Percentiles rank a stretch among this genome's conserved stretches.
phyloP scores from a whole-genome alignment of 2,888 invertebrate species.

The Euplexia lucipara region DNA sequence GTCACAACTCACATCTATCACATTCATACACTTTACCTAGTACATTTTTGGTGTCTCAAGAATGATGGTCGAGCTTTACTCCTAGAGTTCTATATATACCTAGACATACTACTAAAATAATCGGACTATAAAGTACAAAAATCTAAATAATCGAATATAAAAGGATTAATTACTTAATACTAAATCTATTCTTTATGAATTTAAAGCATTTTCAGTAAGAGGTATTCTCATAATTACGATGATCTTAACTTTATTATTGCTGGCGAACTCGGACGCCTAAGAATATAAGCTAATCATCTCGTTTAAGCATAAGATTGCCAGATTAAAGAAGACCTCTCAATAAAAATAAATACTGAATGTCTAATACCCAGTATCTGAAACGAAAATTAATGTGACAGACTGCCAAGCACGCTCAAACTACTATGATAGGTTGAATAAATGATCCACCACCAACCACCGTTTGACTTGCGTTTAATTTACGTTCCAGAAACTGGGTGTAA shows the following conservation, averaged over 20 bases:
- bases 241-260: constrained; percentile 55
- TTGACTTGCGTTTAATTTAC: too few relatives aligned
- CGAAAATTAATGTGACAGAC: too few relatives aligned
- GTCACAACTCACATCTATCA: constrained; percentile 72
- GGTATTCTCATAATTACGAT: constrained; percentile 62
- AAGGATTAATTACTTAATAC: constrained; percentile 63
- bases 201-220: constrained; percentile 73
- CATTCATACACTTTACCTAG: constrained; percentile 77
- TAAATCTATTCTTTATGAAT: constrained; percentile 64
- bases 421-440: too few relatives aligned
- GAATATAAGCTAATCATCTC: constrained; percentile 33
- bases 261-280: constrained; percentile 45
- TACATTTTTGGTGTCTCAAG: constrained; percentile 83
- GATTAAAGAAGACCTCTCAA: constrained; percentile 61
- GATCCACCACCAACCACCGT: too few relatives aligned
- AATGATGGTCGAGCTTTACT: constrained; percentile 68
- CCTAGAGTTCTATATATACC: constrained; percentile 61
- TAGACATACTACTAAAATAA: constrained; percentile 58
- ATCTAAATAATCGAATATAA: constrained; percentile 59
- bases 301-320: constrained; percentile 35
- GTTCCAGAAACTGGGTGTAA: not conserved
- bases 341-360: constrained; percentile 62
- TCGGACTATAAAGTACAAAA: constrained; percentile 62
- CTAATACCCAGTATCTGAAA: constrained; percentile 1
- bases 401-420: too few relatives aligned